Evolutionary conservation across 2,113 vertebrate genomes (phyloP).

Genomic region (Anser brachyrhynchus): DNA sequence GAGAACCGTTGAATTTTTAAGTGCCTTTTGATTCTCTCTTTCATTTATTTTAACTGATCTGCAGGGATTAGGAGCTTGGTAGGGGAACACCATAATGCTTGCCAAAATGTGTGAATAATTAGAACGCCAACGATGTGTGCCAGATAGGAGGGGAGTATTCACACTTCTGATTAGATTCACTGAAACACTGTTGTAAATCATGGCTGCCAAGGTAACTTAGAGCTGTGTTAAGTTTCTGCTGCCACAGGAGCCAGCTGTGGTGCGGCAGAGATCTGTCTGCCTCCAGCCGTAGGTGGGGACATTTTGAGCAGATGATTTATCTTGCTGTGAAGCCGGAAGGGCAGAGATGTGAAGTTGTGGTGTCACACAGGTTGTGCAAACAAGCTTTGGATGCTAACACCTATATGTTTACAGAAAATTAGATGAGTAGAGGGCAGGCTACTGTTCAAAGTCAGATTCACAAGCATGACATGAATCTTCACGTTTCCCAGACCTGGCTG

Average conservation of each 20-base stretch:
- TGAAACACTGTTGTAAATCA: constrained; percentile 92
- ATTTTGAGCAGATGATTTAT: neutral
- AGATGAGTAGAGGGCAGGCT: neutral
- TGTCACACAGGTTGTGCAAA: neutral
- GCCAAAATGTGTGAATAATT: constrained; percentile 99
- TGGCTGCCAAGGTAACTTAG: constrained; percentile 75
- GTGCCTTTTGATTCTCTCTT: constrained; percentile 95
- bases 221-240: constrained; percentile 5
- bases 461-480: neutral
- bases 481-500: neutral
- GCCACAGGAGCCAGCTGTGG: neutral
- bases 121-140: constrained; percentile 86
- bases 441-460: neutral
- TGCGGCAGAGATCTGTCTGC: neutral
- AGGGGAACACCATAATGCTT: constrained; percentile 85
- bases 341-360: neutral
- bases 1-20: constrained; percentile 86
- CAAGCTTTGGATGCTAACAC: neutral
- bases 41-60: constrained; percentile 99
- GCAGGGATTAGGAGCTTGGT: constrained; percentile 94
- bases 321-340: neutral
- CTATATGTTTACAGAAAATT: neutral
- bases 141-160: constrained; percentile 91
- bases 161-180: constrained; percentile 92
- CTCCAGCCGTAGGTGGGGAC: neutral